Base-by-base conservation (phyloP, 1,140 invertebrate genomes). In the Caenorhabditis brenneri region DNA sequence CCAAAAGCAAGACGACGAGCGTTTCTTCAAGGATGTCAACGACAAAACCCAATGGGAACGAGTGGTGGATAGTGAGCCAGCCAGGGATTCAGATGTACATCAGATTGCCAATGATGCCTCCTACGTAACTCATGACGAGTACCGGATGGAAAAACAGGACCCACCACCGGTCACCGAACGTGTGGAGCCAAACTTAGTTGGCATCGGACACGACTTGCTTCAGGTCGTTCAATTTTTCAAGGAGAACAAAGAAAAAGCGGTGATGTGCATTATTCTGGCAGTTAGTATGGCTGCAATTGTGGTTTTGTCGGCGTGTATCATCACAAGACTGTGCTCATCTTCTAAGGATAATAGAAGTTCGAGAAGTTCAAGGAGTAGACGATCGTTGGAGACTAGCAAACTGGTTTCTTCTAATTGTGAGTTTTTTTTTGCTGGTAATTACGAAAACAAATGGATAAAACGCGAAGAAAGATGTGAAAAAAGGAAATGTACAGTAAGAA, bases 231-330 rank as follows among this genome's bases (percentile, higher is more conserved):
- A 80, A 33, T 84, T 84, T 39, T 79, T 84, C 29, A 84, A 80
- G 80, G 82, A 84, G 22, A 84, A 84, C 78, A 79, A 80, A 24
- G 83, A 84, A 36, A 84, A 84, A 42, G 69, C 78, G 7, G 22
- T 84, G 15, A 33, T 84, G 33, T 84, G 74, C 48, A 51, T 65
- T 27, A 29, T 78, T 19, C 48, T 84, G n/a, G 46, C 74, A 24
- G 22, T 60, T 24, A 79, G 51, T 33, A 51, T 84, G 31, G 83
- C 83, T 33, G 42, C 78, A 3, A 84, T 80, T 65, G 49, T 84
- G 0, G 19, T 84, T 0, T 22, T 78, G 9, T 42, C 55, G 1
- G 83, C 83, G 9, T 84, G 83, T 51, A 84, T 84, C 27, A 48
- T 80, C 49, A 74, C 65, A 12, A n/a, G 65, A 42, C 27, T 55